Base-by-base conservation (phyloP, 2,113 vertebrate genomes). In the Pandion haliaetus region DNA sequence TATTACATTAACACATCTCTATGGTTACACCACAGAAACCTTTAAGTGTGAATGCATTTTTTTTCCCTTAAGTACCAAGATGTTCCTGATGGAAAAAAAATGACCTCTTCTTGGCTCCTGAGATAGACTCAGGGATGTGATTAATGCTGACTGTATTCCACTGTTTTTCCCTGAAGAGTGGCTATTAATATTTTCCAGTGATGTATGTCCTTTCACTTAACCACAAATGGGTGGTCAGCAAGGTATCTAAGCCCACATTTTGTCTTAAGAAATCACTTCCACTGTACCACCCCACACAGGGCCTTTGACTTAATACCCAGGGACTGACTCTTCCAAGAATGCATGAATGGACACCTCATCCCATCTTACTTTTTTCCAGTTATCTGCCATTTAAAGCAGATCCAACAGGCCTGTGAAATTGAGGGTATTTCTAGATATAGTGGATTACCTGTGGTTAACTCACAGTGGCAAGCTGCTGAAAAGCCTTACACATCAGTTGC, bases 1-100 rank as follows among this genome's bases (percentile, higher is more conserved):
- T 96, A 97, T 94, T 97, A 94, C 85, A 97, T 97, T 97, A 97
- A 97, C 95, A 96, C 90, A 95, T 97, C 94, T 97, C 96, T 97
- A 97, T 96, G 95, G 93, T 97, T 97, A 97, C 96, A 92, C 95
- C 80, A 93, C 94, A 97, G 90, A 96, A 96, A 88, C 90, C 94
- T 96, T 96, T 93, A 96, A 96, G 96, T 97, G 93, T 91, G 94
- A 96, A 97, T 94, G 90, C 88, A 84, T 96, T 96, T 95, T 95
- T 95, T 95, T 96, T 65, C 91, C 87, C 86, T 93, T 95, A 95
- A 97, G 96, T 95, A 97, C 95, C 94, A 97, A 95, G 91, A 97
- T 97, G 93, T 97, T 97, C 94, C 80, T 93, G 88, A 97, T 84
- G 88, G 90, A 29, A 88, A 95, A 95, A 96, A 93, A 96, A 94